Percentiles rank a stretch among this genome's conserved stretches.
These are phyloP conservation scores for Petrocephalus zakoni DNA, from an alignment of 2,113 vertebrate genomes.

Conservation along the genomic window DNA sequence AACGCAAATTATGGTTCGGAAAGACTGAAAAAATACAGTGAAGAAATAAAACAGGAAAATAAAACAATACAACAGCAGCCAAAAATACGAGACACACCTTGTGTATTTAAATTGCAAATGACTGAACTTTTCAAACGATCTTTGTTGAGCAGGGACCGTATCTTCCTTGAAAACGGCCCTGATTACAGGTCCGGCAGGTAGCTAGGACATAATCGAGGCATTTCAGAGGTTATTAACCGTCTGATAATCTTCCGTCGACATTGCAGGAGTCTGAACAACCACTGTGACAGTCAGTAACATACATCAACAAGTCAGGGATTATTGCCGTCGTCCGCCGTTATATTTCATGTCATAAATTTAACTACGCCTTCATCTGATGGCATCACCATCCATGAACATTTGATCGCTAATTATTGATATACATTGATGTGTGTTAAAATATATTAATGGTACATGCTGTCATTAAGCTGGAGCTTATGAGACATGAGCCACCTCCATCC, in stretches of 20 bases:
- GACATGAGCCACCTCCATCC: not conserved
- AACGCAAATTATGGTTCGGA: not conserved
- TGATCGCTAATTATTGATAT: not conserved
- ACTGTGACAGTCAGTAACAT: not conserved
- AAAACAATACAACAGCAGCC: constrained; percentile 12
- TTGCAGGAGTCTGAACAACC: constrained; percentile 15
- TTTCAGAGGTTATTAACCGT: not conserved
- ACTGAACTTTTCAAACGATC: constrained; percentile 11
- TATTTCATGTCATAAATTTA: not conserved
- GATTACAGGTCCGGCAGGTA: not conserved
- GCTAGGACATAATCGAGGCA: not conserved
- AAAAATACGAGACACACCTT: constrained; percentile 15
- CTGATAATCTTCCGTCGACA: not conserved
- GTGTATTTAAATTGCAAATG: constrained; percentile 36
- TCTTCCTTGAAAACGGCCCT: not conserved
- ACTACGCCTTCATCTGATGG: not conserved
- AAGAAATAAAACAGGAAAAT: not conserved
- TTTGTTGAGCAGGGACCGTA: not conserved
- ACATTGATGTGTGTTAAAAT: not conserved
- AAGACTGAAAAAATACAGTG: not conserved
- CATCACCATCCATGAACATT: not conserved
- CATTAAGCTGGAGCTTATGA: not conserved
- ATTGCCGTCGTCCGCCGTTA: not conserved
- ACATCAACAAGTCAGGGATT: not conserved
- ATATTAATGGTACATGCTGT: not conserved